A percentile compares a stretch with the other conserved stretches of the same genome.
These are phyloP conservation scores for Enteromius unitaeniatus DNA, from an alignment of 2,797 vertebrate genomes.

Conservation along the genomic window DNA sequence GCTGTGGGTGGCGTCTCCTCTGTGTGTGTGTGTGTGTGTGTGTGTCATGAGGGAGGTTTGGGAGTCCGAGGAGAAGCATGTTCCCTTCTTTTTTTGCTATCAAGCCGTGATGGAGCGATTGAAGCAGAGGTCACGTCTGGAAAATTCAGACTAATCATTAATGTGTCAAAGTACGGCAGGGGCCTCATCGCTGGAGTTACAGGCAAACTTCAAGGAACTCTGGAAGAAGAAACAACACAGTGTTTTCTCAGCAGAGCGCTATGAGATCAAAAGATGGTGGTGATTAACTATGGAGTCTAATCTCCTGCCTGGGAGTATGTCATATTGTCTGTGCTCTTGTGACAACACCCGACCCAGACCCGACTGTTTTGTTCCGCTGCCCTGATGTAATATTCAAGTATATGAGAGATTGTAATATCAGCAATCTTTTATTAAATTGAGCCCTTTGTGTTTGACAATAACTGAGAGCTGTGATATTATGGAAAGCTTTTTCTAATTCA, in stretches of 20 bases:
- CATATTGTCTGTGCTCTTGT: constrained; percentile 22
- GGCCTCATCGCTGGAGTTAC: constrained; percentile 32
- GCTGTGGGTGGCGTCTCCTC: constrained; percentile 31
- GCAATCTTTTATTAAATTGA: constrained; percentile 35
- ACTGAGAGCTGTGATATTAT: no score
- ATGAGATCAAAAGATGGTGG: constrained; percentile 40
- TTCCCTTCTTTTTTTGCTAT: constrained; percentile 40
- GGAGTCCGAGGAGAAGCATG: constrained; percentile 31
- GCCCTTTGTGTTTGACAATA: constrained; percentile 32
- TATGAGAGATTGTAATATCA: constrained; percentile 20
- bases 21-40: constrained; percentile 22
- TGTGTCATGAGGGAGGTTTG: constrained; percentile 34
- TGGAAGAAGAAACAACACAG: constrained; percentile 26
- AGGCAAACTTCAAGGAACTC: constrained; percentile 31
- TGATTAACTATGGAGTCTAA: constrained; percentile 34
- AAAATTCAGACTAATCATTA: constrained; percentile 52
- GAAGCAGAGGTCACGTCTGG: constrained; percentile 52
- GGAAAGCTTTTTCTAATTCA: neutral
- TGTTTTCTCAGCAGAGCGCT: constrained; percentile 30
- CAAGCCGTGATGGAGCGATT: constrained; percentile 46
- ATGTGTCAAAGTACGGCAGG: constrained; percentile 48
- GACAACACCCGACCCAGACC: constrained; percentile 7
- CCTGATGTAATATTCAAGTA: constrained; percentile 31
- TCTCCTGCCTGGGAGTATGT: constrained; percentile 3
- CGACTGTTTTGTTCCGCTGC: neutral